phyloP scores from a whole-genome alignment of 2,113 vertebrate genomes.

The Leuciscus idus region DNA sequence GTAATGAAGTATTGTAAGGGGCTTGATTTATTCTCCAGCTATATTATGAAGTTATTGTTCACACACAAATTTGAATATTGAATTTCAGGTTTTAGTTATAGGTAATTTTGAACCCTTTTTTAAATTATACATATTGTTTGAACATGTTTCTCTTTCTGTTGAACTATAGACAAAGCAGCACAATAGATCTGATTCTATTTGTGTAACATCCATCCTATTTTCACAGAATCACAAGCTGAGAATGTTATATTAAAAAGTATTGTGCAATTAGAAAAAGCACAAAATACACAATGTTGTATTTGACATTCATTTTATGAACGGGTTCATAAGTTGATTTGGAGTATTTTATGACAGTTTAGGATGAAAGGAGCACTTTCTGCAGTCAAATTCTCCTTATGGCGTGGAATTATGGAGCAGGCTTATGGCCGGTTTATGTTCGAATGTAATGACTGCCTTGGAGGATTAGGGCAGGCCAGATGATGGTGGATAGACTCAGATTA shows the following conservation, averaged over 20 bases:
- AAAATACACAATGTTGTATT: background rate
- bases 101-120: background rate
- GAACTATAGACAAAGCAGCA: background rate
- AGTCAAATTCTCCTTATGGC: background rate
- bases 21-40: too few species aligned
- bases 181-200: too few species aligned
- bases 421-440: conserved; percentile 46
- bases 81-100: background rate
- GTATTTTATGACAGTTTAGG: background rate
- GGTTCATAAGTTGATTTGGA: background rate
- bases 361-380: conserved; percentile 26
- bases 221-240: background rate
- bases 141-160: background rate
- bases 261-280: background rate
- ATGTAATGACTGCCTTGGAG: conserved; percentile 52
- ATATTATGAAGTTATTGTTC: background rate
- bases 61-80: background rate
- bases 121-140: background rate
- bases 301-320: background rate
- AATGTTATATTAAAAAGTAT: background rate
- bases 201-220: background rate
- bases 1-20: background rate
- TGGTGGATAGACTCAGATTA: conserved; percentile 52
- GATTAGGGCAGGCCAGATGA: conserved; percentile 56
- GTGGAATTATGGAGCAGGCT: conserved; percentile 36